Percentiles rank a stretch among this genome's conserved stretches.
phyloP scores from a whole-genome alignment of 2,797 vertebrate species.

The Oreonectes daqikongensis region DNA sequence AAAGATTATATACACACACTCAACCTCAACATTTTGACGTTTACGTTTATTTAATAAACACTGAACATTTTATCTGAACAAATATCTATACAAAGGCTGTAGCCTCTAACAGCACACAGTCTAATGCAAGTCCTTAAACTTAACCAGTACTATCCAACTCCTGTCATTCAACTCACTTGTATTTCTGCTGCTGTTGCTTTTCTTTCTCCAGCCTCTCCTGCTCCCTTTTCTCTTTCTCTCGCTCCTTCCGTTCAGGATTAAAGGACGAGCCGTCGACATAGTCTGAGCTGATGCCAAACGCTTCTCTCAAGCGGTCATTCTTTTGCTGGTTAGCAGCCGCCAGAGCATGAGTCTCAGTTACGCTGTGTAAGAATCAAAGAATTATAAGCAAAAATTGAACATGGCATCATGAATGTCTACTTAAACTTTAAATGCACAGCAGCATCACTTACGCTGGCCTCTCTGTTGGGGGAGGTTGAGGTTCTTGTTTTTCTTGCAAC shows the following conservation, averaged over 20 bases:
- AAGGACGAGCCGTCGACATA: slow-evolving; percentile 93
- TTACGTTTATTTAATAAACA: too few relatives aligned
- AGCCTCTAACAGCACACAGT: background rate
- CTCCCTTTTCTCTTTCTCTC: slow-evolving; percentile 80
- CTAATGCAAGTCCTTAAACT: background rate
- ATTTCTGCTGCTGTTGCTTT: slow-evolving; percentile 75
- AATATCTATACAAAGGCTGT: background rate
- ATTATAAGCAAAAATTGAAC: background rate
- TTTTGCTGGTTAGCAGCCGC: slow-evolving; percentile 93
- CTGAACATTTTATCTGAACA: too few relatives aligned
- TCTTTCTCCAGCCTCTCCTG: slow-evolving; percentile 82
- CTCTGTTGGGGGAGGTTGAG: slow-evolving; percentile 71
- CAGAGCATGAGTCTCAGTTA: slow-evolving; percentile 89
- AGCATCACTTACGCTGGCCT: slow-evolving; percentile 76
- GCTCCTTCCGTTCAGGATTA: slow-evolving; percentile 86
- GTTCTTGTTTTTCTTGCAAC: slow-evolving; percentile 89
- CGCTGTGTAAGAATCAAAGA: slow-evolving; percentile 63
- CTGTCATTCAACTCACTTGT: slow-evolving; percentile 67
- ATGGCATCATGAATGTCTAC: background rate
- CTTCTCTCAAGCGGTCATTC: slow-evolving; percentile 87
- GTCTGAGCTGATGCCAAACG: slow-evolving; percentile 87
- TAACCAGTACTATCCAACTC: background rate
- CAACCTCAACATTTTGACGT: too few relatives aligned
- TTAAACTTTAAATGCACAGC: background rate
- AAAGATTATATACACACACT: too few relatives aligned